Evolutionary conservation across 2,113 vertebrate species (phyloP), one percentile per base, ranked within the genome.

Genomic region (Larimichthys crocea): DNA sequence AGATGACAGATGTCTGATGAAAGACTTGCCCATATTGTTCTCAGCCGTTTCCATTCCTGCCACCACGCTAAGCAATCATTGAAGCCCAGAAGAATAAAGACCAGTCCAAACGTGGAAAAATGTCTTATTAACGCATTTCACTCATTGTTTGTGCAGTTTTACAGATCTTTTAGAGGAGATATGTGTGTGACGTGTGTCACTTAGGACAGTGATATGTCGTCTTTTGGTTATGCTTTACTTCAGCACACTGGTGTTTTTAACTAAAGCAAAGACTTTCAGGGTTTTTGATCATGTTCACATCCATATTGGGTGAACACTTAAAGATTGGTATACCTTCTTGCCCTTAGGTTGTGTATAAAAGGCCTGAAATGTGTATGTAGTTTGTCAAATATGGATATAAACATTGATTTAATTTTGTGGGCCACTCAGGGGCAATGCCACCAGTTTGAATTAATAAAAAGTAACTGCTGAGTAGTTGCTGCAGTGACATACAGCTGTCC

Each of bases 1-100:
- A 99, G 93, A 99, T 99, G 98, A 99, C 98, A 0, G 97, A 99
- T 0, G 97, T 99, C 91, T 99, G 95, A 98, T 90, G 76, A 91
- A 85, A 90, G 85, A 88, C 88, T 84, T 26, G 26, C 44, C 76
- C 71, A 19, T 57, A 61, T 85, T 89, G 74, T 83, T 72, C 71
- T 79, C 61, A 65, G 75, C 60, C 35, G 9, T 56, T 76, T 74
- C 55, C 55, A 31, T 85, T 62, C 68, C 82, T 24, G 68, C 64
- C 61, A 1, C 75, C 29, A n/a, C 26, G 10, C 77, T 50, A 57
- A 66, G 77, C 76, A 31, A 26, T 79, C 73, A 69, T 1, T n/a
- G 44, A 80, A 61, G 79, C 74, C 61, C 46, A 3, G 42, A 76
- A 79, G 19, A 84, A 80, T 79, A 63, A 85, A 76, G 63, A 79